phyloP scores from a whole-genome alignment of 2,113 vertebrate species.

The Silurus asotus region DNA sequence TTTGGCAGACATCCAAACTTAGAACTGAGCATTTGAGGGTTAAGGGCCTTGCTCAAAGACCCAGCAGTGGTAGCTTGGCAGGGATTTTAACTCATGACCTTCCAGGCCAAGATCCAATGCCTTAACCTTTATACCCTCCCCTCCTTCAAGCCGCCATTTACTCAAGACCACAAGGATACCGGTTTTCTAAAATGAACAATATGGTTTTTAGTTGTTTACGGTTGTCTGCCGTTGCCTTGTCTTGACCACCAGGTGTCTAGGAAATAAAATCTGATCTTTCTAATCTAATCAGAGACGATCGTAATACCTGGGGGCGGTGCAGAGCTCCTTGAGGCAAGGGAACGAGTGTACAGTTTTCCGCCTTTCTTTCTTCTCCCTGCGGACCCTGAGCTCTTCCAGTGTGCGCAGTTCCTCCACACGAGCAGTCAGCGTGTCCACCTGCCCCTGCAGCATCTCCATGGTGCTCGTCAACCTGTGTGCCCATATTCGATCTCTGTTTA shows the following conservation, averaged over 20 bases:
- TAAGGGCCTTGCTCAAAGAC: too few relatives aligned
- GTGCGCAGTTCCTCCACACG: conserved; percentile 89
- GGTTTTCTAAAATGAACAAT: background rate
- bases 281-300: background rate
- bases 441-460: conserved; percentile 86
- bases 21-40: too few relatives aligned
- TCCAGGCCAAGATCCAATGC: background rate
- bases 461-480: conserved; percentile 83
- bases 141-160: background rate
- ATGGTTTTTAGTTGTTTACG: background rate
- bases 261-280: background rate
- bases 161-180: background rate
- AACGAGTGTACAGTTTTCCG: conserved; percentile 93
- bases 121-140: background rate
- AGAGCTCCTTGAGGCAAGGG: conserved; percentile 93
- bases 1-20: too few relatives aligned
- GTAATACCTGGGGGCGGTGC: conserved; percentile 81
- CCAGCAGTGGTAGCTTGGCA: too few relatives aligned
- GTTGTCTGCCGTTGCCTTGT: background rate
- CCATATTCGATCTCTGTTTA: background rate
- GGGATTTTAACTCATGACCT: too few relatives aligned
- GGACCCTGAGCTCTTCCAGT: conserved; percentile 86
- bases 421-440: conserved; percentile 88
- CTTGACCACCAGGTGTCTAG: background rate
- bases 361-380: conserved; percentile 86